Base-by-base conservation (phyloP, 2,797 vertebrate genomes). In the Myotis myotis region DNA sequence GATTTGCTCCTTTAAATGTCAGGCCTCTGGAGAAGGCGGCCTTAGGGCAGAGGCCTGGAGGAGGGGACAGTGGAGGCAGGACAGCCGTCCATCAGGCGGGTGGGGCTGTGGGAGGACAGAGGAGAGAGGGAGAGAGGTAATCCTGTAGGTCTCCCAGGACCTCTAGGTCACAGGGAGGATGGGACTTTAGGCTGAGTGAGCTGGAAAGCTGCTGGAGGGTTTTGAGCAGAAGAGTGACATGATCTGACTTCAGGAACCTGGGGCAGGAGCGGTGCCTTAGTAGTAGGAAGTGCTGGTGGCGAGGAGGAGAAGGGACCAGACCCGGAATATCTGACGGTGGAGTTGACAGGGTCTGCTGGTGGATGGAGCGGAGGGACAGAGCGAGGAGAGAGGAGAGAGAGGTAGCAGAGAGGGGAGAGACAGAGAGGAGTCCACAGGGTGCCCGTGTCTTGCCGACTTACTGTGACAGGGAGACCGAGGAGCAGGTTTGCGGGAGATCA, bases 371-470 rank as follows among this genome's bases (percentile, higher is more conserved):
- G 23, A 41, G 17, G 33, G 5, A 51, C 9, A 25, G 44, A 68
- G 8, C 28, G 41, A 49, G 41, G 38, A 74, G 23, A 22, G 5
- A 11, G 49, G 33, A 44, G 38, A 30, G 28, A 60, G 53, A 60
- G 23, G 8, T 28, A 11, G 74, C 30, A 74, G 7, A 57, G 76
- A 79, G 76, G 53, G 13, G 30, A 75, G 28, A 41, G 22, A 64
- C 13, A 70, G 11, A 2, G 23, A 85, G 25, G 11, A 30, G 10
- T 44, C 19, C 15, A 3, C 2, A 3, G n/a, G 41, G 44, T 7
- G 1, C 0, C 64, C 41, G 30, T 1, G 2, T 6, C 19, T 70
- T 28, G 55, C 11, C 0, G 3, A 1, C 28, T 68, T 51, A 62
- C 16, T 30, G 51, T 28, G 41, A 76, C 16, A 30, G 66, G 16